phyloP scores from a whole-genome alignment of 2,888 invertebrate genomes.

The Calameuta pallipes region DNA sequence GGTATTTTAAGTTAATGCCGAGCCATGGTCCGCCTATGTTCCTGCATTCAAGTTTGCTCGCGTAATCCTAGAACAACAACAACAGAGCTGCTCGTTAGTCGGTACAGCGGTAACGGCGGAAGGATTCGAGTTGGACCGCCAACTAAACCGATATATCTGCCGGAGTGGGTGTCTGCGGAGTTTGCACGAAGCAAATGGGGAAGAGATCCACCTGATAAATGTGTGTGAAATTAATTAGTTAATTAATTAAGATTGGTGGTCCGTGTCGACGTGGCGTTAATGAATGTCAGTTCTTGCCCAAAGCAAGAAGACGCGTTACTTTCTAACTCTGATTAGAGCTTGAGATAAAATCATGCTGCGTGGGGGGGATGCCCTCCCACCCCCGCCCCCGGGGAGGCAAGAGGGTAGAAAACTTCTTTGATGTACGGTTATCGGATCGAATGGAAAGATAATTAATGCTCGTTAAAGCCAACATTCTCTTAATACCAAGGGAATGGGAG shows the following conservation, averaged over 20 bases:
- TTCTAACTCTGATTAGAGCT: neutral
- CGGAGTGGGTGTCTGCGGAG: constrained; percentile 40
- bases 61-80: constrained; percentile 30
- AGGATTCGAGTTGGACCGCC: constrained; percentile 46
- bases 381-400: no score
- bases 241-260: constrained; percentile 51
- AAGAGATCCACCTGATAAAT: constrained; percentile 54
- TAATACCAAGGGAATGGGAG: neutral
- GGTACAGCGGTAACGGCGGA: constrained; percentile 38
- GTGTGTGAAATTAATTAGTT: constrained; percentile 55
- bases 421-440: neutral
- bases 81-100: constrained; percentile 45
- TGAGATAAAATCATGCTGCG: neutral
- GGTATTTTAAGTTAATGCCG: neutral
- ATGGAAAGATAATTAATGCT: neutral
- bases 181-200: constrained; percentile 33
- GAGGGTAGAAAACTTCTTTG: neutral
- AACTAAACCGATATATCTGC: constrained; percentile 55
- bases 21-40: constrained; percentile 24
- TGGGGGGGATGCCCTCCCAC: neutral
- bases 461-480: neutral
- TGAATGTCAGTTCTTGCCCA: neutral
- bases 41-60: constrained; percentile 27
- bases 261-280: neutral
- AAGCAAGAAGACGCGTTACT: constrained; percentile 6